Base-by-base conservation (phyloP, 2,797 vertebrate species). In the Brotogeris chrysoptera region DNA sequence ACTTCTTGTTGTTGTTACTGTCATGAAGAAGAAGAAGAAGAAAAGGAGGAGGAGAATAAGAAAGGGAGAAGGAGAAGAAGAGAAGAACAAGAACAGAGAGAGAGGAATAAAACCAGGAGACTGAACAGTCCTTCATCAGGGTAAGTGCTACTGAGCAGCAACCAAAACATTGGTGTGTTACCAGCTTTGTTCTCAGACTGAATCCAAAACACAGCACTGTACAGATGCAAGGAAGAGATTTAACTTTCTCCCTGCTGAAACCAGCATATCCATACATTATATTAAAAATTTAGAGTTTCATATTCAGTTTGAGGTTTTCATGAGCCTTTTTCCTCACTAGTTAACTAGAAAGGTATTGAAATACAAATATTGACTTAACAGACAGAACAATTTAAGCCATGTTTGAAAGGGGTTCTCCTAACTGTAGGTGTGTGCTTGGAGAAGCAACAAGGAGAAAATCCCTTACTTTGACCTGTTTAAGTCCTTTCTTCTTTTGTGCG, bases 351-450 rank as follows among this genome's bases (percentile, higher is more conserved):
- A 82, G 49, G 82, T 32, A 86, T 83, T 65, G 81, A 96, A 92
- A 92, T 91, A 95, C 61, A 94, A 93, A 90, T 72, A 92, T 91
- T 87, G 95, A 82, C 65, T 86, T 60, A 82, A 52, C 87, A 80
- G 82, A 81, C 25, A 88, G 46, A 84, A 72, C 65, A 47, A 88
- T 71, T 96, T 61, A 92, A 93, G 36, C 49, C 27, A 61, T 71
- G 28, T 47, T 90, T 93, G 78, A 55, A 79, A 63, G 13, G 10
- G 4, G 32, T 32, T 53, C 64, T 77, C 61, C 52, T 91, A 49
- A 69, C 55, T 38, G 19, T 64, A 87, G 30, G 72, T 74, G 47
- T 47, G 60, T 86, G 60, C 30, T 38, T 82, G 55, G 28, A 92
- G 47, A 90, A 73, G 43, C 55, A 92, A 73, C 16, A 79, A 53